Evolutionary conservation across 37 sponge, comb jelly and placozoan species (phyloP), one percentile per base, ranked within the genome.

Genomic region (Spongia lamella): DNA sequence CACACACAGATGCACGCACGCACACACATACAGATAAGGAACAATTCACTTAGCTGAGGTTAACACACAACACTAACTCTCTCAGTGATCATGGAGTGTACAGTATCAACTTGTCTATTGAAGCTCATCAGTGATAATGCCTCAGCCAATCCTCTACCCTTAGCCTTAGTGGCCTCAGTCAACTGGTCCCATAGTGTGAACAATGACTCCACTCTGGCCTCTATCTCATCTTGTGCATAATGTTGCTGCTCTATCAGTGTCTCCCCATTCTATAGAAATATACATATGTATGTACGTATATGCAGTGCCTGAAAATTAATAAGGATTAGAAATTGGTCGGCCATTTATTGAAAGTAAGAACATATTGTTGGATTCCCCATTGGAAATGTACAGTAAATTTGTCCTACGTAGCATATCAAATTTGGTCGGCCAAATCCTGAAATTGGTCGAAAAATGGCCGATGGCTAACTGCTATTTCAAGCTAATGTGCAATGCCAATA

Each of bases 201-300:
- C 9, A 89, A 66, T 47, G 68, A 83, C 19, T 89, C 73, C 55
- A 91, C 77, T 36, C 70, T 60, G 4, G 56, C 20, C 26, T 86
- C 83, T 47, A 93, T 89, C 29, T 93, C 89, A 39, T 72, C 84
- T 17, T 71, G 38, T 7, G 92, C 96, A 77, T 91, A 95, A 65
- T 95, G 96, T 32, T 80, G 72, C 17, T 51, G 63, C 5, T 77
- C 83, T 17, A 95, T 59, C 54, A 95, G 77, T 25, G 67, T 58
- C 69, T 95, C 83, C 0, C 96, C 96, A 51, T 74, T 79, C 90
- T 93, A 63, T 24, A 15, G 55, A 34, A 1, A 34, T 70, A 17
- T 20, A 16, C 20, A 17, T 16, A 71, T 30, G 24, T 24, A 70
- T 24, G 72, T 19, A 69, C 7, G 24, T 30, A 69, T 14, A 4